Conservation (phyloP, 2,797 vertebrate genomes). For the Trachurus trachurus region DNA sequence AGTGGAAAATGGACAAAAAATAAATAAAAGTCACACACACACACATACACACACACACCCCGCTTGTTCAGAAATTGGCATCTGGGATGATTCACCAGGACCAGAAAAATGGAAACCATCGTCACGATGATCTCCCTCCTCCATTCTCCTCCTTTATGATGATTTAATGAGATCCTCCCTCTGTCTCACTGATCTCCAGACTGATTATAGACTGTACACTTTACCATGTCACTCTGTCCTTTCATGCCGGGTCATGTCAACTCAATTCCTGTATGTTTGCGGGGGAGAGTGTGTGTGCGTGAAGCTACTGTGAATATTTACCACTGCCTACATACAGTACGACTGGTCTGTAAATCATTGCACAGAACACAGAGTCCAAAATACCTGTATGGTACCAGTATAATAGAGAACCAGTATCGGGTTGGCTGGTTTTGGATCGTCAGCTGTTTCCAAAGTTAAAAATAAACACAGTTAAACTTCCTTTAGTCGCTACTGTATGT, state of each 20-base stretch:
- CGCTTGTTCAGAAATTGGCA: conserved; percentile 18
- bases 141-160: not conserved
- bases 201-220: conserved; percentile 26
- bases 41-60: not conserved
- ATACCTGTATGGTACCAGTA: too few species aligned
- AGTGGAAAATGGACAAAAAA: conserved; percentile 22
- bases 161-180: conserved; percentile 15
- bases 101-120: not conserved
- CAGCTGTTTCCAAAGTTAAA: too few species aligned
- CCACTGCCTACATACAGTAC: too few species aligned
- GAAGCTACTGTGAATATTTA: not conserved
- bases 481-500: too few species aligned
- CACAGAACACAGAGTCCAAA: not conserved
- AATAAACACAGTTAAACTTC: too few species aligned
- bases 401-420: too few species aligned
- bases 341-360: not conserved
- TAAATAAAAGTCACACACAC: not conserved
- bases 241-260: conserved; percentile 20
- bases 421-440: too few species aligned
- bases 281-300: conserved; percentile 25
- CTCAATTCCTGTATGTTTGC: conserved; percentile 5
- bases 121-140: not conserved
- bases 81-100: not conserved
- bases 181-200: conserved; percentile 17
- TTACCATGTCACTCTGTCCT: conserved; percentile 51